These are phyloP conservation scores for Cyclopterus lumpus DNA, from an alignment of 2,797 vertebrate species.

Conservation along the genomic window DNA sequence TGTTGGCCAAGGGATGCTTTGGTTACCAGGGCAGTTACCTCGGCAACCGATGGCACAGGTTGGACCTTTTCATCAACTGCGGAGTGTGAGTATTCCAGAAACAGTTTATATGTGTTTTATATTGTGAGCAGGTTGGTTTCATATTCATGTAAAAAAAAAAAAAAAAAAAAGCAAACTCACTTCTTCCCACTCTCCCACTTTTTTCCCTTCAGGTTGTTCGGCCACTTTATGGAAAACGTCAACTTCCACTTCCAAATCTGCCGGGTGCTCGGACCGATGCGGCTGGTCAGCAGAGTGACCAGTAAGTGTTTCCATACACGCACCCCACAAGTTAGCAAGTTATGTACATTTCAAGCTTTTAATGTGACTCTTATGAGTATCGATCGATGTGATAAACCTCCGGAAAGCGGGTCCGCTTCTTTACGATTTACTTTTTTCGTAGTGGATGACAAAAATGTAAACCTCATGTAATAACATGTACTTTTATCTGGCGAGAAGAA, in stretches of 20 bases:
- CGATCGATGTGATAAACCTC: not conserved
- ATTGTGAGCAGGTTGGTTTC: not conserved
- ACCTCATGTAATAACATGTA: not conserved
- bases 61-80: constrained; percentile 4
- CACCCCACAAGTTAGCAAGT: not conserved
- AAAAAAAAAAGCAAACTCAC: not conserved
- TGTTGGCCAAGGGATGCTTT: constrained; percentile 1
- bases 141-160: not conserved
- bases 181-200: fast-evolving
- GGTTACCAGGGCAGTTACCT: constrained; percentile 12
- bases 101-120: too few relatives aligned
- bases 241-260: not conserved
- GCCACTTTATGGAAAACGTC: fast-evolving
- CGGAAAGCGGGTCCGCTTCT: not conserved
- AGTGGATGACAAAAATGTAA: not conserved
- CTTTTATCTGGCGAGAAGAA: too few relatives aligned
- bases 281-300: constrained; percentile 21
- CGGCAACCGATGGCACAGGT: constrained; percentile 16
- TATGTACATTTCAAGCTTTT: not conserved
- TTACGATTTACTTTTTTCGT: not conserved
- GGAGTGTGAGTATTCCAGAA: constrained; percentile 28
- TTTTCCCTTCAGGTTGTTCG: constrained; percentile 10
- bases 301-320: constrained; percentile 14
- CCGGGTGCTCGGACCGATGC: not conserved
- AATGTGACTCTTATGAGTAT: not conserved